A percentile compares a stretch with the other conserved stretches of the same genome.
phyloP scores from a whole-genome alignment of 2,797 vertebrate genomes.

The Rhynchotus rufescens region DNA sequence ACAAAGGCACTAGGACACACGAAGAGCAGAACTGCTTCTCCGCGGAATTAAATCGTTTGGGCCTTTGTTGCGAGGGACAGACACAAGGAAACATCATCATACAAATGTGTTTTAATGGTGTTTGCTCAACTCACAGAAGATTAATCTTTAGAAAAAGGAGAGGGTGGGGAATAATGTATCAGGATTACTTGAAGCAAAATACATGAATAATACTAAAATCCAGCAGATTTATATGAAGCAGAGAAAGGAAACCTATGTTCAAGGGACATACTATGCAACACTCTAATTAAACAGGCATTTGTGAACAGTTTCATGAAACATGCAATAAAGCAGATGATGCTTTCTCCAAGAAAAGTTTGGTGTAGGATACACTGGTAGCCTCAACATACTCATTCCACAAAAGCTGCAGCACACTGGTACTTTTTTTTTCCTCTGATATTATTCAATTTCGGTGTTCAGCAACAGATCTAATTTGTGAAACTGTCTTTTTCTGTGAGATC shows the following conservation, averaged over 20 bases:
- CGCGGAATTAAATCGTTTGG: neutral
- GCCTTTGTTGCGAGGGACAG: neutral
- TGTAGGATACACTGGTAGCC: constrained; percentile 88
- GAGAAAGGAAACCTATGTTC: constrained; percentile 96
- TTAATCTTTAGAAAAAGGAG: constrained; percentile 88
- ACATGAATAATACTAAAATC: constrained; percentile 96
- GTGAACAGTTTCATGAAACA: constrained; percentile 99
- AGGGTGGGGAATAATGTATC: constrained; percentile 80
- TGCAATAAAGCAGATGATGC: constrained; percentile 99
- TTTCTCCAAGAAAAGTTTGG: constrained; percentile 90
- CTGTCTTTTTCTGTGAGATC: neutral
- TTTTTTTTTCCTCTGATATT: neutral
- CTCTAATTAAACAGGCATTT: constrained; percentile 99
- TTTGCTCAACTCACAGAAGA: constrained; percentile 93
- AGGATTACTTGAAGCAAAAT: constrained; percentile 96
- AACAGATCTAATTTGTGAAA: neutral
- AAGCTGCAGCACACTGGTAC: neutral
- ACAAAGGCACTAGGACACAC: neutral
- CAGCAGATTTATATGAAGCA: constrained; percentile 96
- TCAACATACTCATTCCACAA: neutral
- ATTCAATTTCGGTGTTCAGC: neutral
- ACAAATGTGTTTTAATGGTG: constrained; percentile 83
- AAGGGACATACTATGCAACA: constrained; percentile 98
- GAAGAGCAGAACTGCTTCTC: neutral
- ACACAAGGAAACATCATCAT: neutral